phyloP scores from a whole-genome alignment of 2,113 vertebrate species.

The Tyto alba region DNA sequence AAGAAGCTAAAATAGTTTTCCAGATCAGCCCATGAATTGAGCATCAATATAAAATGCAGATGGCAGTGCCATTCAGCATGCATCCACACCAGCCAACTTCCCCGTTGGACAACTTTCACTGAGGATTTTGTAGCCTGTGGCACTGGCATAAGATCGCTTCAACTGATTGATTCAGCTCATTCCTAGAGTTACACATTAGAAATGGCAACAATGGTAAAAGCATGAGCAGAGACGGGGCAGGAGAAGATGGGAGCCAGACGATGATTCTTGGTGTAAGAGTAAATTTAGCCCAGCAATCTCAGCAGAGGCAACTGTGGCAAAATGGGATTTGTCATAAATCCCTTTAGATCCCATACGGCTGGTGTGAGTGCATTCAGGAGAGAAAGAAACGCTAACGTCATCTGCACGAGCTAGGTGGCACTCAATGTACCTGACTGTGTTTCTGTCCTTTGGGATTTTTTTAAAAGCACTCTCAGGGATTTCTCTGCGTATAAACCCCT shows the following conservation, averaged over 20 bases:
- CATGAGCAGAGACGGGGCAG: not conserved
- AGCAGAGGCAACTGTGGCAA: not conserved
- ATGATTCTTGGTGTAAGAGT: not conserved
- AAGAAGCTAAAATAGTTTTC: constrained; percentile 53
- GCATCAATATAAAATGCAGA: constrained; percentile 50
- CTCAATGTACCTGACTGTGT: not conserved
- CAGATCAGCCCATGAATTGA: constrained; percentile 43
- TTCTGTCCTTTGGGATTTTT: not conserved
- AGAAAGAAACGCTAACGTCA: rapidly evolving
- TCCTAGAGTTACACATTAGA: not conserved
- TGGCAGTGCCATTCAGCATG: not conserved
- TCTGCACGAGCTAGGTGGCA: not conserved
- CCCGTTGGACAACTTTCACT: not conserved
- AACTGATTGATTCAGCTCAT: not conserved
- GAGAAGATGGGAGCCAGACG: not conserved
- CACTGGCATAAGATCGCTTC: not conserved
- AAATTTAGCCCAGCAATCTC: not conserved
- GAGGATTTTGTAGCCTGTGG: not conserved
- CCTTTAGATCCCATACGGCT: rapidly evolving
- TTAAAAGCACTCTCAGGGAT: not conserved
- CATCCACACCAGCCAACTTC: not conserved
- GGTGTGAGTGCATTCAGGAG: rapidly evolving
- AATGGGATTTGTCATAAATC: not conserved
- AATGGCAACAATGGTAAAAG: not conserved
- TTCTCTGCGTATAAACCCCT: not conserved